Evolutionary conservation across 1,140 invertebrate genomes (phyloP).

Genomic region (Pogonognathellus flavescens): DNA sequence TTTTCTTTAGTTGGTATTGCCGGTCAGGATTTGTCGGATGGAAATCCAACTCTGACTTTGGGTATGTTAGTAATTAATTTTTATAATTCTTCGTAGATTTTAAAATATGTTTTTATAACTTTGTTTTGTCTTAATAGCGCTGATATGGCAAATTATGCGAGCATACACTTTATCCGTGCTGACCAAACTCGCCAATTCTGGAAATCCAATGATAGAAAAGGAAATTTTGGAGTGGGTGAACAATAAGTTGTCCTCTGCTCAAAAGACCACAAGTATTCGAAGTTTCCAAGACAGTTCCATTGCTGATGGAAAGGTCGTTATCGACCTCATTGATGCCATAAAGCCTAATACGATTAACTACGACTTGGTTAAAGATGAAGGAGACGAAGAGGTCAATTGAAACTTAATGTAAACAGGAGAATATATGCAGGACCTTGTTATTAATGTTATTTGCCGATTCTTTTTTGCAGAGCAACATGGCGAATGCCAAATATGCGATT

Average conservation of each 20-base stretch:
- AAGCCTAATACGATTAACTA: conserved; percentile 97
- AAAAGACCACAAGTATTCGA: conserved; percentile 84
- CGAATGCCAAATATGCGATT: conserved; percentile 99
- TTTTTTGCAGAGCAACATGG: conserved; percentile 83
- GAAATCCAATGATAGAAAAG: conserved; percentile 90
- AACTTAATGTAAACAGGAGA: not conserved
- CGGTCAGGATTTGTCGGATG: conserved; percentile 95
- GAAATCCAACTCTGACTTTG: conserved; percentile 94
- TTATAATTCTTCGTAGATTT: not conserved
- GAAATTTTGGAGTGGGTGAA: conserved; percentile 98
- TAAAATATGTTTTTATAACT: conserved; percentile 15
- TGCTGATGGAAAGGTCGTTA: conserved; percentile 87
- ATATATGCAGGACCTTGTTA: not conserved
- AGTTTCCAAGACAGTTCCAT: conserved; percentile 92
- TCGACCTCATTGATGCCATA: conserved; percentile 97
- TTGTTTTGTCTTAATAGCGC: conserved; percentile 74
- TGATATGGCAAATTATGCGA: conserved; percentile 99
- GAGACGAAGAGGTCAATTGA: conserved; percentile 81
- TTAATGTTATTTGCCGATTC: not conserved
- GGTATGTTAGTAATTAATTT: conserved; percentile 72
- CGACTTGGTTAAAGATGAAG: conserved; percentile 85
- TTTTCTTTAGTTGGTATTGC: conserved; percentile 98
- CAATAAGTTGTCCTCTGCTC: conserved; percentile 83
- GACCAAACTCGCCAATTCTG: conserved; percentile 88
- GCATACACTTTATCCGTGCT: conserved; percentile 96